phyloP scores from a whole-genome alignment of 2,113 vertebrate genomes.

The Tonatia bakeri region DNA sequence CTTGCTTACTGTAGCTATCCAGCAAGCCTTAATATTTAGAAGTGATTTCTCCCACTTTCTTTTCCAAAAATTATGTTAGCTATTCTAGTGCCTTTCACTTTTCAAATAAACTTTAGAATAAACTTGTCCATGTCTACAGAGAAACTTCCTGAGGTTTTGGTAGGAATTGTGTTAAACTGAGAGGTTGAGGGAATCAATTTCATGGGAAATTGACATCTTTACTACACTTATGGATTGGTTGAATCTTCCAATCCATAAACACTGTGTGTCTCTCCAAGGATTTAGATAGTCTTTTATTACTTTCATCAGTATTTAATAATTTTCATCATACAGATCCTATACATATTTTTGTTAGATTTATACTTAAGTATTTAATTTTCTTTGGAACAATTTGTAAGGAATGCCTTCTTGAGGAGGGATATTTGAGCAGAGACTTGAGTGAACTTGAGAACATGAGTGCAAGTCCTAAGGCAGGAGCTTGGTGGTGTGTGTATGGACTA shows the following conservation, averaged over 20 bases:
- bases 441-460: background rate
- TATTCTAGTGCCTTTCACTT: background rate
- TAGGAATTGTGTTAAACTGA: background rate
- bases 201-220: background rate
- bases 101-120: slow-evolving; percentile 13
- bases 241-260: background rate
- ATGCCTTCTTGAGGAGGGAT: background rate
- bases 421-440: background rate
- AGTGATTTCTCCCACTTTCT: background rate
- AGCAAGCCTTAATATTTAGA: background rate
- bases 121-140: background rate
- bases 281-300: slow-evolving; percentile 8
- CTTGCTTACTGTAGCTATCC: background rate
- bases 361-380: background rate
- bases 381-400: background rate
- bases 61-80: background rate
- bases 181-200: background rate
- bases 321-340: background rate
- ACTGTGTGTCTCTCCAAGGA: background rate
- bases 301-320: background rate
- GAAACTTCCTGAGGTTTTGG: slow-evolving; percentile 3
- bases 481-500: background rate
- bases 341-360: background rate
- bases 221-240: background rate
- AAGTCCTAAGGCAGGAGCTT: background rate